Conservation (phyloP, 1,140 invertebrate species). For the Littorina saxatilis region DNA sequence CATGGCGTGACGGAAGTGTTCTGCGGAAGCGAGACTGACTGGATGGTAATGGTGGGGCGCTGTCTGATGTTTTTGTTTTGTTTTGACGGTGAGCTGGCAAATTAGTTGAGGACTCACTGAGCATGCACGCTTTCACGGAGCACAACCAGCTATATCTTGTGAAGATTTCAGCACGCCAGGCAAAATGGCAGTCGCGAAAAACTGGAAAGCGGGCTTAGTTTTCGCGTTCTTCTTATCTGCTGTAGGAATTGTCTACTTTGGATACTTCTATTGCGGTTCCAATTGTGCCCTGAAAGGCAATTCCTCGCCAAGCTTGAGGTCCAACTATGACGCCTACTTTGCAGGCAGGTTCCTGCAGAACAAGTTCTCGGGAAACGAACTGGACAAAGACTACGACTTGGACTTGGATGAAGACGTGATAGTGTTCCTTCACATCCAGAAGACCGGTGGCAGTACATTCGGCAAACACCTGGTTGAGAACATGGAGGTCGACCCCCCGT, state of each 20-base stretch:
- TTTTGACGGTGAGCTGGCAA: not conserved
- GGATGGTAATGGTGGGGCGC: not conserved
- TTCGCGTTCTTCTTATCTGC: not conserved
- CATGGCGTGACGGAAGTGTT: not conserved
- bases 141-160: not conserved
- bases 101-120: not conserved
- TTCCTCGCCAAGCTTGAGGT: not conserved
- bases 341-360: slow-evolving; percentile 35
- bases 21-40: not conserved
- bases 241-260: slow-evolving; percentile 23
- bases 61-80: not conserved
- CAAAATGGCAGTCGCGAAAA: slow-evolving; percentile 11
- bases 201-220: not conserved
- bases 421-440: slow-evolving; percentile 99
- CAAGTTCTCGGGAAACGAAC: slow-evolving; percentile 34
- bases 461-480: slow-evolving; percentile 95
- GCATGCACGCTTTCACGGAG: not conserved
- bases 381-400: slow-evolving; percentile 47
- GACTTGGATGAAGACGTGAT: slow-evolving; percentile 86
- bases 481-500: slow-evolving; percentile 83
- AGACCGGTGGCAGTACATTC: slow-evolving; percentile 94
- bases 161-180: not conserved
- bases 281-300: slow-evolving; percentile 25
- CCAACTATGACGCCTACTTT: slow-evolving; percentile 38
- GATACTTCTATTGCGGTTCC: slow-evolving; percentile 29